Base-by-base conservation (phyloP, 2,797 vertebrate species). In the Neopelma chrysocephalum region DNA sequence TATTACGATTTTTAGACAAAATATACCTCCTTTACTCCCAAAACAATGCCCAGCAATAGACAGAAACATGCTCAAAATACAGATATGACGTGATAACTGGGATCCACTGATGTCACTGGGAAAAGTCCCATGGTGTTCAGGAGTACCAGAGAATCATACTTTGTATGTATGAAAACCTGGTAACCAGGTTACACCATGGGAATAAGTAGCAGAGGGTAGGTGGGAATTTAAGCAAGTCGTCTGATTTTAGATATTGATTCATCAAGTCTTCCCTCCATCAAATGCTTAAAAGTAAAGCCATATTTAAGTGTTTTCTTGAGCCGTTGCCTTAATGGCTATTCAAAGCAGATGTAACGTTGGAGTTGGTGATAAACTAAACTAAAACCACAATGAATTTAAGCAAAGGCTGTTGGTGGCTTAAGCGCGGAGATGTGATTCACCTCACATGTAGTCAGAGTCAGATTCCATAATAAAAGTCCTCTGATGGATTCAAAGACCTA, bases 341-440 rank as follows among this genome's bases (percentile, higher is more conserved):
- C 64, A 83, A 64, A 89, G 32, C 6, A 90, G 40, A 68, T 0
- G 2, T 23, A 82, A 20, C 2, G 6, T 12, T 82, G n/a, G 9
- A 91, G 54, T 32, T 72, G 47, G 15, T 47, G 66, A 89, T 48
- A 69, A 76, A 82, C 31, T 65, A 42, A 89, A 89, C 21, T 70
- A 78, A 76, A 90, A 15, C 25, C 15, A 65, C 91, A 57, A 50
- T 13, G 2, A 68, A 69, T 43, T 73, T 69, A 82, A 32, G 47
- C 45, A 87, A 90, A 90, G 20, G 47, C 36, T 80, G 25, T 36
- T 78, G 45, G 11, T 61, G 36, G 20, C 36, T 69, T 62, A 91
- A 87, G 43, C 22, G 56, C n/a, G 13, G 36, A 80, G 32, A 85
- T 27, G 25, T 6, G 34, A 68, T 53, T 87, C 42, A 45, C 38